Evolutionary conservation across 2,888 invertebrate genomes (phyloP), one percentile per base, ranked within the genome.

Genomic region (Druceiella hillmani): DNA sequence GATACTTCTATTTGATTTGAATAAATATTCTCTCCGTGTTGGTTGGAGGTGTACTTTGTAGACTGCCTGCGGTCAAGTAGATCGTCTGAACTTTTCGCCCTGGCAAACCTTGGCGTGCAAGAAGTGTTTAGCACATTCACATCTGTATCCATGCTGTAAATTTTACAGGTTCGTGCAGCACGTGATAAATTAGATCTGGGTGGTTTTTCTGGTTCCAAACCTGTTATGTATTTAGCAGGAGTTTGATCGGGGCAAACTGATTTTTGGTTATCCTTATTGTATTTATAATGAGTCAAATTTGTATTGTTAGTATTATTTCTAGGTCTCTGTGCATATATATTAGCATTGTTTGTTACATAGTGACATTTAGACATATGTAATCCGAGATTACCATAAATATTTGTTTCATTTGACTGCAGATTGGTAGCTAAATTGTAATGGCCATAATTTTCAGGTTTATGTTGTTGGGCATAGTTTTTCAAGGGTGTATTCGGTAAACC

Each of bases 11-110:
- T 68, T 47, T 69, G 63, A 52, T 70, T 70, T 47, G 66, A 67
- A 52, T 70, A 70, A 40, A 70, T 68, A 52, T 68, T 69, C 58
- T 70, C 70, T n/a, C n/a, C n/a, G n/a, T n/a, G n/a, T 58, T 70
- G 70, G 63, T 69, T 70, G 56, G 69, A 68, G 35, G 51, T 61
- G 33, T 66, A 66, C 40, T 62, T 57, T 25, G 61, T 49, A 55
- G 67, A 67, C 42, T 66, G 69, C 52, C 69, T 70, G 9, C 61
- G 50, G 58, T 69, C 70, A 49, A 70, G 57, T 20, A 70, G 53
- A 44, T 72, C 70, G 43, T 72, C 71, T 2, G 71, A 68, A 52
- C 71, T 72, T 46, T 71, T 71, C 3, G 71, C 71, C 55, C 71
- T 56, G 41, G 59, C 68, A 38, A 70, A 72, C 36, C 63, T 64